Base-by-base conservation (phyloP, 2,113 vertebrate genomes). In the Theristicus caerulescens region DNA sequence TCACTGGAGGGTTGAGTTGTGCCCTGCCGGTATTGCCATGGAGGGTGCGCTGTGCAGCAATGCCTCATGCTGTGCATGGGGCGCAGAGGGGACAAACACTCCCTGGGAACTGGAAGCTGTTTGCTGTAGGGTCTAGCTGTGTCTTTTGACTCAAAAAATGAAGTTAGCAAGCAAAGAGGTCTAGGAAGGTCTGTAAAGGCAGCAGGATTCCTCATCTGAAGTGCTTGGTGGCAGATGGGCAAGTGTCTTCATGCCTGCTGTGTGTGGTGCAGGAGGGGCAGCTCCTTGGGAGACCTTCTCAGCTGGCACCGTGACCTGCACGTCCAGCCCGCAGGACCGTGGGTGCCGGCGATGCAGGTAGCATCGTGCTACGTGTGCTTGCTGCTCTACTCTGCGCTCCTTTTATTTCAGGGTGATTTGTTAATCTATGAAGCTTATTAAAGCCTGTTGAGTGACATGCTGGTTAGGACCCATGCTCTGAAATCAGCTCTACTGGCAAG, bases 341-440 rank as follows among this genome's bases (percentile, higher is more conserved):
- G 49, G 71, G 29, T 32, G 47, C 16, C 18, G 7, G 77, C 61
- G 25, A 2, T 3, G 20, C 5, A 1, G 32, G 64, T 9, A 5
- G 34, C 54, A 7, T 7, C 10, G 1, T 10, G 36, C 77, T n/a
- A 0, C 5, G 1, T 4, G 42, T 9, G 20, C 42, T 32, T 9
- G 66, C 77, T 57, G 86, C 59, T 93, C 61, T 2, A 7, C 47
- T 61, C 66, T 3, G 26, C 1, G 6, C 70, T 16, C 20, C 22
- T 57, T 71, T 40, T 20, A 18, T 31, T 54, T 65, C 40, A 9
- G 5, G 7, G 66, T 12, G 42, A 24, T 78, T 58, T 29, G 9
- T 90, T 77, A 29, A 21, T 40, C 47, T 38, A 2, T 10, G 18
- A 55, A 32, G 32, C 34, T 93, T 34, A 65, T 94, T 61, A 62